These are phyloP conservation scores for Larimichthys crocea DNA, from an alignment of 2,113 vertebrate species.

Conservation along the genomic window DNA sequence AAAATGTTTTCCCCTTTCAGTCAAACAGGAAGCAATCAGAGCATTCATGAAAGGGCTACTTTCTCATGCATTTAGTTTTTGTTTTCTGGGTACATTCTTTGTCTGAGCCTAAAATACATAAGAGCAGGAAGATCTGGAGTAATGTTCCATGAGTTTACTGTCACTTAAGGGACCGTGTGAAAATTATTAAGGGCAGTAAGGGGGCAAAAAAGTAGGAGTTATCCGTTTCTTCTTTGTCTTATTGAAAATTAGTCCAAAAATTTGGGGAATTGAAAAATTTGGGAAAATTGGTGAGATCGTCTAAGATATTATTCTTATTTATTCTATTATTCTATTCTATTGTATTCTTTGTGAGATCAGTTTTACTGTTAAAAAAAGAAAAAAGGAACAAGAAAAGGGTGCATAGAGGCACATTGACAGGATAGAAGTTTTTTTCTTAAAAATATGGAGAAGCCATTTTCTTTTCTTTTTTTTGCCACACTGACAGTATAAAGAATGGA, in stretches of 20 bases:
- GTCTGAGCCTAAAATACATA: conserved; percentile 10
- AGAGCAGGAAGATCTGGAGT: conserved; percentile 6
- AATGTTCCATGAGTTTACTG: conserved; percentile 18
- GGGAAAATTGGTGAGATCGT: too few relatives aligned
- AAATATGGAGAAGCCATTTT: neutral
- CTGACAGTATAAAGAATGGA: too few relatives aligned
- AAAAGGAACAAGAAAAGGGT: too few relatives aligned
- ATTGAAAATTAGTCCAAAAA: neutral
- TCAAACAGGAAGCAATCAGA: conserved; percentile 51
- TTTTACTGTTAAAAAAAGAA: too few relatives aligned
- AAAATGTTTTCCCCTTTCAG: conserved; percentile 46
- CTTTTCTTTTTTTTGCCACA: neutral
- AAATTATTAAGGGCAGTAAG: neutral
- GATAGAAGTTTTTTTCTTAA: neutral
- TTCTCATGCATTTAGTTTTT: conserved; percentile 43
- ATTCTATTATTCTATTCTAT: too few relatives aligned
- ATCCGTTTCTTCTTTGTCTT: neutral
- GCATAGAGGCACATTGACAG: neutral
- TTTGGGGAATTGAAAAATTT: neutral
- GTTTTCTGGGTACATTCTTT: conserved; percentile 28
- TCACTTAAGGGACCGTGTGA: neutral
- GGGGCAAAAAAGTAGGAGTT: neutral
- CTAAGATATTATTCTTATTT: too few relatives aligned
- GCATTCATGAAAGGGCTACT: conserved; percentile 36
- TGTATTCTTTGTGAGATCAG: too few relatives aligned